These are phyloP conservation scores for Caenorhabditis imperialis DNA, from an alignment of 2,888 invertebrate species.

Conservation along the genomic window DNA sequence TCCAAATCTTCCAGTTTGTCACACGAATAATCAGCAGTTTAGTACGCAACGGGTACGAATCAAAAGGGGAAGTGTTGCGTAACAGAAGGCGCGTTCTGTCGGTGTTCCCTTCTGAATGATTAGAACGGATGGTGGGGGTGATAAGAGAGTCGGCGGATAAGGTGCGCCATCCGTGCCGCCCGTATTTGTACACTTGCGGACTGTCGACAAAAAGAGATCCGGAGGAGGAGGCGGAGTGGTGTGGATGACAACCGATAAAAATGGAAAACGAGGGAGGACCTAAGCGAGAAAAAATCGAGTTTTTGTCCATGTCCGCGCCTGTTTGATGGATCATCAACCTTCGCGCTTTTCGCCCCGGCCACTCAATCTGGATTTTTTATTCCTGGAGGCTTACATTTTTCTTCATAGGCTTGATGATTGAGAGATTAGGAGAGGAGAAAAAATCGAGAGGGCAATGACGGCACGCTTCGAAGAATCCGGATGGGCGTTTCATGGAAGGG, in stretches of 20 bases:
- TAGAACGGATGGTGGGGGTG: constrained; percentile 5
- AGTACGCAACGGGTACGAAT: constrained; percentile 30
- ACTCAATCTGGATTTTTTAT: constrained; percentile 38
- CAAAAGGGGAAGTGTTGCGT: constrained; percentile 24
- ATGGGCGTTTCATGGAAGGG: no score
- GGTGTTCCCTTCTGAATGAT: not conserved
- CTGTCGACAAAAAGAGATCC: constrained; percentile 40
- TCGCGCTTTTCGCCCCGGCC: constrained; percentile 20
- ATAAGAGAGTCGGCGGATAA: constrained; percentile 5
- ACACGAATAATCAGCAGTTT: constrained; percentile 21
- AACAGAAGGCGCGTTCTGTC: constrained; percentile 14
- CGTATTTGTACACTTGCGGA: constrained; percentile 47
- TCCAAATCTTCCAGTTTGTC: constrained; percentile 6
- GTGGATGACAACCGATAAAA: constrained; percentile 38
- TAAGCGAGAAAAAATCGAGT: constrained; percentile 51
- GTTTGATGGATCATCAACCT: constrained; percentile 53
- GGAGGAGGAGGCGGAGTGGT: constrained; percentile 23
- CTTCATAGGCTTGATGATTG: constrained; percentile 23
- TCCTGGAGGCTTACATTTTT: not conserved
- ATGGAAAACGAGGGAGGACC: constrained; percentile 25
- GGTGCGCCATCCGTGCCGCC: constrained; percentile 22
- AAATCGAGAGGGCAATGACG: constrained; percentile 27
- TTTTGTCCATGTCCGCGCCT: constrained; percentile 39
- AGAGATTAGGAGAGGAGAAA: constrained; percentile 15
- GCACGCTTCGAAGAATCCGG: no score